These are phyloP conservation scores for Plebejus melissa DNA, from an alignment of 2,888 invertebrate species.

Conservation along the genomic window DNA sequence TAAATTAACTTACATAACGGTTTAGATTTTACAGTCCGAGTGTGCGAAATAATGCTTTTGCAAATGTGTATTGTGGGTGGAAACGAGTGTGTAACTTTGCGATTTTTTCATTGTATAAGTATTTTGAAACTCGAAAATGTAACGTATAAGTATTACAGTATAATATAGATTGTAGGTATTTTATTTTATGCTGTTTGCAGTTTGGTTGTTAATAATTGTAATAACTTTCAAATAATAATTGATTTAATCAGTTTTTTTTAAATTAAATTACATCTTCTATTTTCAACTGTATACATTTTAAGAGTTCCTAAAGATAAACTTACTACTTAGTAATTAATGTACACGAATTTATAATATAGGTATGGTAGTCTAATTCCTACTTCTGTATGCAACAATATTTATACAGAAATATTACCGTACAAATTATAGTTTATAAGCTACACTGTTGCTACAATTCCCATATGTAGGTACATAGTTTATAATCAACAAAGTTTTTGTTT, in stretches of 20 bases:
- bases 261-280: too few species aligned
- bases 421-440: not conserved
- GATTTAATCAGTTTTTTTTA: too few species aligned
- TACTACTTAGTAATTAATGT: too few species aligned
- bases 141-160: not conserved
- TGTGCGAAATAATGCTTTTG: constrained; percentile 24
- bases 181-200: too few species aligned
- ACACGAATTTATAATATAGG: too few species aligned
- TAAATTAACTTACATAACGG: constrained; percentile 20
- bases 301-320: too few species aligned
- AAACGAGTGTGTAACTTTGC: constrained; percentile 11
- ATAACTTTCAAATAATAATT: too few species aligned
- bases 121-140: constrained; percentile 26
- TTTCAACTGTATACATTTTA: too few species aligned
- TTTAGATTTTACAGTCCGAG: constrained; percentile 8
- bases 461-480: not conserved
- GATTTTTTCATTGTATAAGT: constrained; percentile 17
- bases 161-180: not conserved
- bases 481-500: constrained; percentile 4
- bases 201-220: too few species aligned
- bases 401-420: not conserved
- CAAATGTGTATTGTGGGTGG: not conserved
- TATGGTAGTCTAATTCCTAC: not conserved
- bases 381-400: not conserved
- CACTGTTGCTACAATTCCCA: constrained; percentile 5